Percentiles rank a stretch among this genome's conserved stretches.
Conservation (phyloP, 2,888 invertebrate species). For the Aproaerema taeniolella region DNA sequence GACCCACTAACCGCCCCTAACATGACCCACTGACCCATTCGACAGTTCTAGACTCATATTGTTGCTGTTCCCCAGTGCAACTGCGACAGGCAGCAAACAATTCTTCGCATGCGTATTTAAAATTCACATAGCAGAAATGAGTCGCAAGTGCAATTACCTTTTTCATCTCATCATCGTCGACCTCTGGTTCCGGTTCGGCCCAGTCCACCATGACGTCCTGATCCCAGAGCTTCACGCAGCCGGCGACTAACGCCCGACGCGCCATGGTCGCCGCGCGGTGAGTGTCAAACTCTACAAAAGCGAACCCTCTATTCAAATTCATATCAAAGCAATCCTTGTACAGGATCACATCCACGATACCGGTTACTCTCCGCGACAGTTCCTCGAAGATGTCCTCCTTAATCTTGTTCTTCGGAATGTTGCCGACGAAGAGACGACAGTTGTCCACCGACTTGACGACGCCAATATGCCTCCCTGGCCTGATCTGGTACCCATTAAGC, state of each 20-base stretch:
- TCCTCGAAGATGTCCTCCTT: slow-evolving; percentile 79
- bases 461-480: slow-evolving; percentile 80
- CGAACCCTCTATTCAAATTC: slow-evolving; percentile 86
- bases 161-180: slow-evolving; percentile 84
- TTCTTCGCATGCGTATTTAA: no score
- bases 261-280: slow-evolving; percentile 88
- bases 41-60: no score
- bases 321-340: slow-evolving; percentile 77
- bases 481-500: slow-evolving; percentile 82
- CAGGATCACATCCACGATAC: slow-evolving; percentile 82
- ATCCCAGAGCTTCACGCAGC: slow-evolving; percentile 80
- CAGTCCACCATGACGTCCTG: slow-evolving; percentile 87
- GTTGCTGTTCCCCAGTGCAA: no score
- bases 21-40: no score
- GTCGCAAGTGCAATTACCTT: slow-evolving; percentile 53
- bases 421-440: slow-evolving; percentile 86
- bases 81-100: no score
- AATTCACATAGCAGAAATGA: neutral
- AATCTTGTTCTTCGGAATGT: slow-evolving; percentile 82
- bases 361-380: slow-evolving; percentile 80
- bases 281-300: slow-evolving; percentile 88
- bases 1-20: no score
- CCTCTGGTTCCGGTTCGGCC: slow-evolving; percentile 88
- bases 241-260: slow-evolving; percentile 79
- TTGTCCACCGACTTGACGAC: slow-evolving; percentile 91